Evolutionary conservation across 2,888 invertebrate species (phyloP).

Genomic region (Omphaloscelis lunosa): DNA sequence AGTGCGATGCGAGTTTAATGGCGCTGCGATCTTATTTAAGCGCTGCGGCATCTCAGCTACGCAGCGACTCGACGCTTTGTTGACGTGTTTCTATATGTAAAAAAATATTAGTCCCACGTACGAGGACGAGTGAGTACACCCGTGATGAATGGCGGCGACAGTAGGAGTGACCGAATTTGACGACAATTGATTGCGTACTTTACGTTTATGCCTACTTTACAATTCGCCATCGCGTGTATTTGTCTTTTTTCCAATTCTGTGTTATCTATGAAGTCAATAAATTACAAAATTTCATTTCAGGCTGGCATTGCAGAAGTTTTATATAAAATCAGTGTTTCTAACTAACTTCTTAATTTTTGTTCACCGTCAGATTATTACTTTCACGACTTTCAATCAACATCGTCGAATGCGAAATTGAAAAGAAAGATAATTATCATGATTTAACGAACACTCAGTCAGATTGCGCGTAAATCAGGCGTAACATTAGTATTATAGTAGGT

Average conservation of each 20-base stretch:
- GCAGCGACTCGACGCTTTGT: no score
- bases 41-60: no score
- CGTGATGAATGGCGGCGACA: no score
- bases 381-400: no score
- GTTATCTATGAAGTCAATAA: not conserved
- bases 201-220: slow-evolving; percentile 8
- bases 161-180: not conserved
- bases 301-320: not conserved
- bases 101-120: not conserved
- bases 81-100: not conserved
- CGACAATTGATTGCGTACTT: slow-evolving; percentile 1
- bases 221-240: not conserved
- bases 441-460: no score
- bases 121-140: not conserved
- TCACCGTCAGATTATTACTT: no score
- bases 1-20: slow-evolving; percentile 14
- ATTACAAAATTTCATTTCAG: not conserved
- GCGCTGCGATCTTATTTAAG: no score
- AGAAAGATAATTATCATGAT: no score
- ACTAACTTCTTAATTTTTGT: no score
- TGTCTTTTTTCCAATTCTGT: not conserved
- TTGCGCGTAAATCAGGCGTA: no score
- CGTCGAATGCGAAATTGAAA: no score
- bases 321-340: not conserved
- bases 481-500: no score